Base-by-base conservation (phyloP, 2,113 vertebrate species). In the Proterorhinus semilunaris region DNA sequence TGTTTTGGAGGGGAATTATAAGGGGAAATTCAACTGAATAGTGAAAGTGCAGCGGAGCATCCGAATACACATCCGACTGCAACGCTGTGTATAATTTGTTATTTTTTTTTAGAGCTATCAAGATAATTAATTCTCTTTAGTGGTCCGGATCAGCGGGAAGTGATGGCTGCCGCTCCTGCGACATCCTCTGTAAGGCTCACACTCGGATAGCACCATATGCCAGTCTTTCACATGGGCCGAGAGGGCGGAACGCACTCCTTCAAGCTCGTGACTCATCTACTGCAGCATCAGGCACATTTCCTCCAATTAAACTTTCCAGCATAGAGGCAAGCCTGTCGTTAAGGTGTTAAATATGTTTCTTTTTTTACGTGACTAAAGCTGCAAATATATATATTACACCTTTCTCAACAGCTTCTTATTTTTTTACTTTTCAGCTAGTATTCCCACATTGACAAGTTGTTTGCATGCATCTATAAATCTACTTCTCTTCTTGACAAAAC, bases 21-120 rank as follows among this genome's bases (percentile, higher is more conserved):
- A 15, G 45, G 13, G 76, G 73, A 72, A 72, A 50, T 62, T 55
- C 13, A 16, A 36, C 44, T 42, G 58, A 70, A 21, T 47, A 21
- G 58, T 50, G 44, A 61, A 61, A 44, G 43, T 12, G 3, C 42
- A 44, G 42, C 16, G 42, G 58, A 61, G 58, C 42, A 48, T 76
- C 67, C 71, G 68, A 74, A 76, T 66, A 50, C 65, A 68, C 68
- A 54, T 65, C 27, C 59, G 36, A 69, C 72, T 61, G 48, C 46
- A 13, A 69, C 72, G 79, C 66, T 44, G 50, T 8, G 53, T 63
- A 21, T 21, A 21, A n/a, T n/a, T n/a, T n/a, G n/a, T 2, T 1
- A 21, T 21, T 21, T 21, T 21, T 21, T 21, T 21, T 21, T 21
- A 21, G 2, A 58, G 11, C 52, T 48, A 10, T 12, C 27, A 74